Percentiles rank a stretch among this genome's conserved stretches.
These are phyloP conservation scores for Mycteria americana DNA, from an alignment of 2,797 vertebrate genomes.

Conservation along the genomic window DNA sequence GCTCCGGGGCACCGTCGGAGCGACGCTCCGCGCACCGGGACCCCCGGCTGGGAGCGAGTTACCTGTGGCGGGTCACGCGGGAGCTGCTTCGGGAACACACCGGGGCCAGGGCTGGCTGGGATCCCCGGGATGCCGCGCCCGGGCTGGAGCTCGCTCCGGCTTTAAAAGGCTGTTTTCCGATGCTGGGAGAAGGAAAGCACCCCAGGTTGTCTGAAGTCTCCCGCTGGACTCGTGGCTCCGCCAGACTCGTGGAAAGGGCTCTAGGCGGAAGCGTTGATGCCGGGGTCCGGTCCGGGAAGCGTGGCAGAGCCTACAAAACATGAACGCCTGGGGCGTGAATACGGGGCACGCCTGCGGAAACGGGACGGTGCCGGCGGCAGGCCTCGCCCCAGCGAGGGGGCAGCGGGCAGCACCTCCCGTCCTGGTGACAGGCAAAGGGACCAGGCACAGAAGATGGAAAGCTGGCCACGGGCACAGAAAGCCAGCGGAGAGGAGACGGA, in stretches of 20 bases:
- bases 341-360: neutral
- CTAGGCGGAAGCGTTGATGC: neutral
- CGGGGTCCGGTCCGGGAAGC: fast-evolving
- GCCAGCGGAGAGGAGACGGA: neutral
- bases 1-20: fast-evolving
- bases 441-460: neutral
- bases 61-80: fast-evolving
- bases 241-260: neutral
- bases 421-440: neutral
- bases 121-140: neutral
- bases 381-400: neutral
- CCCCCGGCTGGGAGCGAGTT: neutral
- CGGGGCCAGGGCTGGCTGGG: fast-evolving
- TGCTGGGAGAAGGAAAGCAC: neutral
- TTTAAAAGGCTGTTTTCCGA: neutral
- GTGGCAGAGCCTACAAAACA: neutral
- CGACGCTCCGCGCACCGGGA: fast-evolving
- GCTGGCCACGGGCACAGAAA: fast-evolving
- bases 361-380: neutral
- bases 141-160: neutral
- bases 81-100: neutral
- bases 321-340: fast-evolving
- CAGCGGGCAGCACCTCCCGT: fast-evolving
- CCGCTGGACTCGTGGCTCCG: too few species aligned
- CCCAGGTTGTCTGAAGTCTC: neutral